A percentile compares a stretch with the other conserved stretches of the same genome.
phyloP scores from a whole-genome alignment of 2,888 invertebrate species.

The Baronia brevicornis region DNA sequence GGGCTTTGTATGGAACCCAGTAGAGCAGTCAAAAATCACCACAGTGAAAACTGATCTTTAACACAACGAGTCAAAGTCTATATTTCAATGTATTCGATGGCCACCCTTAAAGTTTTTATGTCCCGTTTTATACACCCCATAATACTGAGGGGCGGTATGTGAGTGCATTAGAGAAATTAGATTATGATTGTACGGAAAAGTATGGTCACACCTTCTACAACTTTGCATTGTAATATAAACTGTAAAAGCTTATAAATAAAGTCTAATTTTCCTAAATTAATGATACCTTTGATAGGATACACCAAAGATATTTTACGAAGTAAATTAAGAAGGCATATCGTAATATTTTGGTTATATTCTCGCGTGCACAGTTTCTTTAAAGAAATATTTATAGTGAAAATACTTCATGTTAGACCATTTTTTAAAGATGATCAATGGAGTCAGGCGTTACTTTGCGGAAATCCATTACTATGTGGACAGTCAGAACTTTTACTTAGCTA shows the following conservation, averaged over 20 bases:
- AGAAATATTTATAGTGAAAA: too few relatives aligned
- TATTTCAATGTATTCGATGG: neutral
- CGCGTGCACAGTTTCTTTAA: too few relatives aligned
- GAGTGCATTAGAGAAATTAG: conserved; percentile 47
- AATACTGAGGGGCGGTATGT: conserved; percentile 21
- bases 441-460: too few relatives aligned
- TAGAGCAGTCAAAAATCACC: too few relatives aligned
- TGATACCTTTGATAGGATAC: too few relatives aligned
- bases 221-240: conserved; percentile 3
- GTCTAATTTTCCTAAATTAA: neutral
- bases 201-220: conserved; percentile 12
- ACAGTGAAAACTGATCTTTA: conserved; percentile 3
- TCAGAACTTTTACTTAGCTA: too few relatives aligned
- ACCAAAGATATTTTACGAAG: too few relatives aligned
- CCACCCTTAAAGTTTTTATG: conserved; percentile 9
- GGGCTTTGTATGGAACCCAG: conserved; percentile 1
- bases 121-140: conserved; percentile 12
- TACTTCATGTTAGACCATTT: too few relatives aligned
- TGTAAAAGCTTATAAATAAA: neutral
- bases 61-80: neutral
- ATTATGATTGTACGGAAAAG: conserved; percentile 30
- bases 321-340: conserved; percentile 1
- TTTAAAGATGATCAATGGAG: too few relatives aligned
- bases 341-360: too few relatives aligned
- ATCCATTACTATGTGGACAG: too few relatives aligned